phyloP scores from a whole-genome alignment of 2,113 vertebrate species.

The Cyphomyrus plagiostoma region DNA sequence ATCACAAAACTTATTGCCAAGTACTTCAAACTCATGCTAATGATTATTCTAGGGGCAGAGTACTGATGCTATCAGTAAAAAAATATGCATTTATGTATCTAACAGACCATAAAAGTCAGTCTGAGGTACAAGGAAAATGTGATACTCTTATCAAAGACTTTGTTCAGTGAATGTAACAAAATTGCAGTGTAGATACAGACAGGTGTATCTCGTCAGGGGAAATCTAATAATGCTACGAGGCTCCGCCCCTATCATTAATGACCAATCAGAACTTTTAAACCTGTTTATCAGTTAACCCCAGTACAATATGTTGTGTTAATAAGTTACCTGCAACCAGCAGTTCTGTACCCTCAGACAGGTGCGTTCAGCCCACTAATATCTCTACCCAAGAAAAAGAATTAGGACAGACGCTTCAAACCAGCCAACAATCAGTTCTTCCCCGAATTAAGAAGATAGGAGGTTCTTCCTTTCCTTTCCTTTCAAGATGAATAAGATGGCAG shows the following conservation, averaged over 20 bases:
- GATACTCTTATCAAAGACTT: constrained; percentile 1
- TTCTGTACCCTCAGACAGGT: background rate
- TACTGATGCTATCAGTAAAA: background rate
- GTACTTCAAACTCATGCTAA: background rate
- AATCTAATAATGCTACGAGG: background rate
- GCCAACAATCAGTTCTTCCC: background rate
- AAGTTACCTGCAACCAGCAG: background rate
- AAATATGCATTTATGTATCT: background rate
- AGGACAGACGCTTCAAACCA: background rate
- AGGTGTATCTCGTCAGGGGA: background rate
- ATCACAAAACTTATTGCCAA: background rate
- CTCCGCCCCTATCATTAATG: background rate
- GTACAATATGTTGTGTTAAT: background rate
- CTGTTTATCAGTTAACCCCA: constrained; percentile 1
- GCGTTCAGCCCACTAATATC: background rate
- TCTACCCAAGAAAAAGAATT: background rate
- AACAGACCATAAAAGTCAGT: background rate
- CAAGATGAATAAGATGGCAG: background rate
- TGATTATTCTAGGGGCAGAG: constrained; percentile 4
- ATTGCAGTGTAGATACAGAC: background rate
- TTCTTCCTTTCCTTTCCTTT: background rate
- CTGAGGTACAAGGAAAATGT: background rate
- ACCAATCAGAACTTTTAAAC: background rate
- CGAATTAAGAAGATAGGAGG: background rate
- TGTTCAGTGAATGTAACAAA: background rate